Conservation (phyloP, 2,888 invertebrate species). For the Amphiduros pacificus region DNA sequence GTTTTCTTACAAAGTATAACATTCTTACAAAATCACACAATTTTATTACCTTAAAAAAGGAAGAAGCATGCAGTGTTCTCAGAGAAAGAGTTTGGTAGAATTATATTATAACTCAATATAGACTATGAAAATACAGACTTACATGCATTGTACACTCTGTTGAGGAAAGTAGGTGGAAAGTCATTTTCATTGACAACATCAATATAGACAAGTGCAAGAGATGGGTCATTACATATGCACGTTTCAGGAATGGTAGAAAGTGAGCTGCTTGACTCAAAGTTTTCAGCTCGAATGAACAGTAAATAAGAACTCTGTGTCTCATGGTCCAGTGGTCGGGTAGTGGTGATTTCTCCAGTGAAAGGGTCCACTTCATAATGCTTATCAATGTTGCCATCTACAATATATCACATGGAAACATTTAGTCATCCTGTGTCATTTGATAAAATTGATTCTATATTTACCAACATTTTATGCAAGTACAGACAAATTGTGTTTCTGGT, state of each 20-base stretch:
- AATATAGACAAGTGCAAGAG: constrained; percentile 72
- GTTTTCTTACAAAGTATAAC: too few relatives aligned
- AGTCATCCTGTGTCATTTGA: too few relatives aligned
- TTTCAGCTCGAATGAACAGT: constrained; percentile 4
- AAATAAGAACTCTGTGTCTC: constrained; percentile 2
- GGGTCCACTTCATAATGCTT: not conserved
- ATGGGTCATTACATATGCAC: constrained; percentile 60
- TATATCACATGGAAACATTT: too few relatives aligned
- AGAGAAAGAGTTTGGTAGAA: not conserved
- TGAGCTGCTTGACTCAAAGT: not conserved
- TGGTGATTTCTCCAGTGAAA: not conserved
- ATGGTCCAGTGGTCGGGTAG: constrained; percentile 4
- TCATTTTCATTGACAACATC: constrained; percentile 67
- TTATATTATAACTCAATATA: not conserved
- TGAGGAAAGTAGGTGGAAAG: constrained; percentile 76
- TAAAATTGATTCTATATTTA: too few relatives aligned
- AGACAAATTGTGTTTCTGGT: too few relatives aligned
- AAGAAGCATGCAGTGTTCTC: not conserved
- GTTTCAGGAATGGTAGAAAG: not conserved
- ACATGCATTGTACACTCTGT: constrained; percentile 72
- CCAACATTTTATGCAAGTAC: too few relatives aligned
- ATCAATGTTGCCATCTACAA: not conserved
- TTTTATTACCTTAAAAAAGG: too few relatives aligned
- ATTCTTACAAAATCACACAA: too few relatives aligned
- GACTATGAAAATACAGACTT: constrained; percentile 30